Percentiles rank a stretch among this genome's conserved stretches.
These are phyloP conservation scores for Phymastichus coffea DNA, from an alignment of 1,140 invertebrate species.

Conservation along the genomic window DNA sequence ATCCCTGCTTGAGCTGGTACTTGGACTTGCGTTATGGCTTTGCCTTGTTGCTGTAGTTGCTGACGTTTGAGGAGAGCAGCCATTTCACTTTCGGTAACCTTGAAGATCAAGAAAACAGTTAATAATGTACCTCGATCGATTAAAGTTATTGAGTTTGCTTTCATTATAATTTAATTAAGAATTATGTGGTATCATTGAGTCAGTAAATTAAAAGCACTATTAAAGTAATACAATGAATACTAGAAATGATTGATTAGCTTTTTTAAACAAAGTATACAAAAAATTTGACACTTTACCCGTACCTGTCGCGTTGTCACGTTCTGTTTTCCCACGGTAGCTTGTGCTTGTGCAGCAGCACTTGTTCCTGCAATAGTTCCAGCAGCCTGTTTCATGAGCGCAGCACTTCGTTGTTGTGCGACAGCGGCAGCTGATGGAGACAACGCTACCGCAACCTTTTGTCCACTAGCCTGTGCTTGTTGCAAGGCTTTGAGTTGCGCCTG, in stretches of 20 bases:
- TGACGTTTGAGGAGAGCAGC: conserved; percentile 64
- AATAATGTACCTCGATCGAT: no score
- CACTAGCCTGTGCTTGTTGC: conserved; percentile 39
- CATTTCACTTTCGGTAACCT: conserved; percentile 69
- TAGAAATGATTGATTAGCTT: no score
- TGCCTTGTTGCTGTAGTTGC: conserved; percentile 61
- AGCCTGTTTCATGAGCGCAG: conserved; percentile 51
- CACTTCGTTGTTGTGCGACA: conserved; percentile 40
- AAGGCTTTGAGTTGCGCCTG: conserved; percentile 52
- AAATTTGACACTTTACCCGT: neutral
- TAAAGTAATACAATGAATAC: no score
- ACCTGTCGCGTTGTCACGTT: conserved; percentile 55
- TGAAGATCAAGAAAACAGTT: neutral
- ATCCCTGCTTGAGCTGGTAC: conserved; percentile 50
- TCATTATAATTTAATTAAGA: no score
- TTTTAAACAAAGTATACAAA: no score
- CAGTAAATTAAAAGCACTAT: no score
- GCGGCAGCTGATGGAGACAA: conserved; percentile 37
- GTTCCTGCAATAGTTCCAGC: neutral
- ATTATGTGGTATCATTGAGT: no score
- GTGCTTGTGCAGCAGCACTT: neutral
- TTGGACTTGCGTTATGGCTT: conserved; percentile 54
- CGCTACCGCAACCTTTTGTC: conserved; percentile 49
- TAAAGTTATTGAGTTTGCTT: no score
- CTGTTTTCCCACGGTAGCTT: conserved; percentile 48